phyloP scores from a whole-genome alignment of 2,113 vertebrate genomes.

The Callochromis pleurospilus region DNA sequence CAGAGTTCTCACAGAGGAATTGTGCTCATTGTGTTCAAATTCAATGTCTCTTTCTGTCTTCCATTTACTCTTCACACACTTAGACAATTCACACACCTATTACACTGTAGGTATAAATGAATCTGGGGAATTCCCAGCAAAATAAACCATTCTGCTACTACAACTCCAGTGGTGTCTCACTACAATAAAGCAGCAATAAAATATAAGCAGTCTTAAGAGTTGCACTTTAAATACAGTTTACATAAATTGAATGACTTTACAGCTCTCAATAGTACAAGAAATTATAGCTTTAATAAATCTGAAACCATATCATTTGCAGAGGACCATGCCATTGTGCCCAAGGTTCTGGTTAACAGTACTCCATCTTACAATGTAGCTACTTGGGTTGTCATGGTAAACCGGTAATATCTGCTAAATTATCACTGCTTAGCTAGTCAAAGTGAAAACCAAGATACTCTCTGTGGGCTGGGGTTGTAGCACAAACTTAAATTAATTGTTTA shows the following conservation, averaged over 20 bases:
- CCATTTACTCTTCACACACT: neutral
- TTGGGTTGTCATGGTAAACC: neutral
- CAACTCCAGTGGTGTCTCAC: neutral
- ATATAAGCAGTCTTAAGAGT: neutral
- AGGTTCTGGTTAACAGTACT: neutral
- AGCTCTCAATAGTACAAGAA: neutral
- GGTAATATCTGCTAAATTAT: neutral
- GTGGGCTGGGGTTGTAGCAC: neutral
- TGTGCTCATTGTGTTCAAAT: neutral
- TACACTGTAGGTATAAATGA: neutral
- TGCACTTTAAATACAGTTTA: neutral
- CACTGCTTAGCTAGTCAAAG: neutral
- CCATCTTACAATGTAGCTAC: neutral
- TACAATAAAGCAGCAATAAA: neutral
- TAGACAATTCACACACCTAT: neutral
- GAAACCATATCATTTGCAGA: neutral
- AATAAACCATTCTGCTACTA: neutral
- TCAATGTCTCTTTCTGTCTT: neutral
- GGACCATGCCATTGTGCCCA: neutral
- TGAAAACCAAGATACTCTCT: neutral
- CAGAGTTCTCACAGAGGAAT: neutral
- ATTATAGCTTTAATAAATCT: neutral
- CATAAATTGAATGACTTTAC: neutral
- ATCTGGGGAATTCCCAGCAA: neutral
- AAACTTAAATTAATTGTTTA: neutral